Evolutionary conservation across 2,113 vertebrate genomes (phyloP), one percentile per base, ranked within the genome.

Genomic region (Phrynocephalus versicolor): DNA sequence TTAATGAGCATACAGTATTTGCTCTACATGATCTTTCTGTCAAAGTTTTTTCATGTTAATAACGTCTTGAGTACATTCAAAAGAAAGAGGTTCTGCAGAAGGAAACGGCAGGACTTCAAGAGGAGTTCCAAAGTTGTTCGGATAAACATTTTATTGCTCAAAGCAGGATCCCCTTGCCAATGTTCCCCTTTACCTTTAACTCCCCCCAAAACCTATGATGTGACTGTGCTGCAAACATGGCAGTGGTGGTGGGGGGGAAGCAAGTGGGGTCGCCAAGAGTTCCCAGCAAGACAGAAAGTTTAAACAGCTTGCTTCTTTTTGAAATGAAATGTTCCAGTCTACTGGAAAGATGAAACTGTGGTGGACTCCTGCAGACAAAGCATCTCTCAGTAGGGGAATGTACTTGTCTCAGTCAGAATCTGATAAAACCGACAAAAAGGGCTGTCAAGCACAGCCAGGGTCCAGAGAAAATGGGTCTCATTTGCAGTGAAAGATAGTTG

Each of bases 41-140:
- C n/a, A n/a, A n/a, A n/a, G n/a, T n/a, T n/a, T n/a, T n/a, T n/a
- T n/a, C n/a, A n/a, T n/a, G n/a, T n/a, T n/a, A n/a, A n/a, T n/a
- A n/a, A n/a, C n/a, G n/a, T n/a, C n/a, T n/a, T n/a, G n/a, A n/a
- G n/a, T n/a, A n/a, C n/a, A n/a, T n/a, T 9, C 0, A 27, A 79
- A 83, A 74, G 62, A 79, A 84, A 65, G 23, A 4, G 67, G 57
- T 33, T 84, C 84, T 73, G 82, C 78, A 85, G 89, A 84, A 86
- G 79, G 64, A 0, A 0, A 21, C 27, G 60, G 74, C 30, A 71
- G 83, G 27, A 72, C 90, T 92, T 90, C 87, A 88, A 37, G 45
- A 79, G 39, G 58, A 39, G n/a, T 30, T 58, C 74, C 39, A 79
- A 88, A 93, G 87, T 89, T 87, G 88, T 70, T 81, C 78, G 81